phyloP scores from a whole-genome alignment of 1,140 invertebrate species.

The Anastatus disparis region DNA sequence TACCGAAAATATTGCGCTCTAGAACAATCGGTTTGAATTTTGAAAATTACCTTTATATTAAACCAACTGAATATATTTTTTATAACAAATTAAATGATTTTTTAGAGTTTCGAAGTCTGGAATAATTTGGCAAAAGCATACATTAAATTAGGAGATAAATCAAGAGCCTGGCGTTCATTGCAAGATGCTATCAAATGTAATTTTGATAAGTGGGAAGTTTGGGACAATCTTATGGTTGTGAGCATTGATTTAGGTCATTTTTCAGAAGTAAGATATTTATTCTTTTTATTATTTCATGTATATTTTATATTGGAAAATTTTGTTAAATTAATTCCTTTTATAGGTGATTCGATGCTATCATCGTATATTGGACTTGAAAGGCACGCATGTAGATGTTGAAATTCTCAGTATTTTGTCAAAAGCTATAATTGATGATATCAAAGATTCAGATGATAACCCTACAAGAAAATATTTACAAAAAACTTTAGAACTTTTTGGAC shows the following conservation, averaged over 20 bases:
- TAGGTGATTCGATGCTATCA: slow-evolving; percentile 86
- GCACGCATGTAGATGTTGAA: slow-evolving; percentile 81
- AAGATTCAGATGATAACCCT: slow-evolving; percentile 70
- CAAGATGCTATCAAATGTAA: slow-evolving; percentile 93
- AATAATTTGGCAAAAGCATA: slow-evolving; percentile 96
- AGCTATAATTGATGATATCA: slow-evolving; percentile 74
- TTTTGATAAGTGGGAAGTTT: slow-evolving; percentile 95
- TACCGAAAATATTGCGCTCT: slow-evolving; percentile 88
- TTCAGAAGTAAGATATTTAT: slow-evolving; percentile 68
- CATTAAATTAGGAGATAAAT: slow-evolving; percentile 87
- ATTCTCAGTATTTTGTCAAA: slow-evolving; percentile 81
- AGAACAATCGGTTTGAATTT: slow-evolving; percentile 75
- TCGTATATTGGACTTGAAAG: slow-evolving; percentile 85
- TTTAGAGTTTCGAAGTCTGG: slow-evolving; percentile 92
- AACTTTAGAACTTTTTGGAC: slow-evolving; percentile 81
- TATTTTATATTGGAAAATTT: neutral
- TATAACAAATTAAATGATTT: slow-evolving; percentile 19
- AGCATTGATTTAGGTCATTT: slow-evolving; percentile 81
- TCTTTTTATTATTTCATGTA: neutral
- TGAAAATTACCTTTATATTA: neutral
- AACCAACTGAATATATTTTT: neutral
- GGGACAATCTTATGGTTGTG: slow-evolving; percentile 93
- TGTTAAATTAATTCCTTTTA: slow-evolving; percentile 29
- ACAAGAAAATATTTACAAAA: slow-evolving; percentile 71
- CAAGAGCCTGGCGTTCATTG: slow-evolving; percentile 82